These are phyloP conservation scores for Micrastur ruficollis DNA, from an alignment of 2,797 vertebrate genomes.

Conservation along the genomic window DNA sequence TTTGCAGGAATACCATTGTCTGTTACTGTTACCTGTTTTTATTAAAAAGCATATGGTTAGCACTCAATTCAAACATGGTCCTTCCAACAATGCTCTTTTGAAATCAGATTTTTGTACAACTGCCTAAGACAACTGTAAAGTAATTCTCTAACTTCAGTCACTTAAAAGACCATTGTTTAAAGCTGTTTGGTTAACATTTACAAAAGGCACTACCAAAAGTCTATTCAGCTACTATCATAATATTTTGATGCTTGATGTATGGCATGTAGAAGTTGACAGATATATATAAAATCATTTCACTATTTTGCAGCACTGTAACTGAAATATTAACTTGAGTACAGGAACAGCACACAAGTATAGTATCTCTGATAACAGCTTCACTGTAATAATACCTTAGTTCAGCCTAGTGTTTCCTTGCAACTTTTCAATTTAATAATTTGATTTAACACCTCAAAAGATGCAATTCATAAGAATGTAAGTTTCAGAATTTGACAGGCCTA, in stretches of 20 bases:
- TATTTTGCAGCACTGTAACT: neutral
- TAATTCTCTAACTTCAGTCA: neutral
- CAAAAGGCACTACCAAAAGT: neutral
- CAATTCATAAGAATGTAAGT: neutral
- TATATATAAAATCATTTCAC: neutral
- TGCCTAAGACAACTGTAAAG: neutral
- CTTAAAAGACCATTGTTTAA: neutral
- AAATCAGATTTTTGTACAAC: neutral
- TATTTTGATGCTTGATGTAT: neutral
- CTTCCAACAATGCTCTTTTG: neutral
- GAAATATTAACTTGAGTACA: neutral
- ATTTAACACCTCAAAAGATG: neutral
- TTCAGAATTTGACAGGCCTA: neutral
- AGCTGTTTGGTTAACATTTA: neutral
- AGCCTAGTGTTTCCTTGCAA: neutral
- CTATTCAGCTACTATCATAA: neutral
- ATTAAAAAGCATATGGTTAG: neutral
- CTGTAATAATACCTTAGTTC: neutral
- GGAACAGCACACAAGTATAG: neutral
- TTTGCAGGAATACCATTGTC: conserved; percentile 87
- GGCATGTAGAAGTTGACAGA: neutral
- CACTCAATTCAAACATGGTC: neutral
- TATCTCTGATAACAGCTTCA: neutral
- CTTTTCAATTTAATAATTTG: neutral
- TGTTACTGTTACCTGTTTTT: conserved; percentile 85